Conservation (phyloP, 1,140 invertebrate genomes). For the Araneus ventricosus region DNA sequence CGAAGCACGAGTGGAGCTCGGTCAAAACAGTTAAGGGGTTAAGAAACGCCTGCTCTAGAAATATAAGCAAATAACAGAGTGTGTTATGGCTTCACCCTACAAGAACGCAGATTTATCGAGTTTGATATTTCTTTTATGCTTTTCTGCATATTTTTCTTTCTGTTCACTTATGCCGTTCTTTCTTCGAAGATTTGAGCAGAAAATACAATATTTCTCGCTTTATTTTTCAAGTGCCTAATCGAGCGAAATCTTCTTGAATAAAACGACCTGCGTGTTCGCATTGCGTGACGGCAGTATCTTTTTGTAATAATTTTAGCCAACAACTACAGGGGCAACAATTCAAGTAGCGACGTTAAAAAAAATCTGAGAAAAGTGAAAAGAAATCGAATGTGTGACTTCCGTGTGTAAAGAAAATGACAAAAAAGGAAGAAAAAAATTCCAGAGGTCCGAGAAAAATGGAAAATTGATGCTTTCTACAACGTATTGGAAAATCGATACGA, state of each 20-base stretch:
- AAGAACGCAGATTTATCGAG: too few relatives aligned
- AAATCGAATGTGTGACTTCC: conserved; percentile 24
- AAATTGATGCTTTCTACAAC: neutral
- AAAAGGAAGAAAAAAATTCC: neutral
- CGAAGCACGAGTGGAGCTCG: too few relatives aligned
- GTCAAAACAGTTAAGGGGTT: too few relatives aligned
- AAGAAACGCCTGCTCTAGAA: too few relatives aligned
- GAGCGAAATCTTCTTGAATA: neutral
- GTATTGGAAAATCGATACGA: conserved; percentile 1
- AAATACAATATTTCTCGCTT: neutral
- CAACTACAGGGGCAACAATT: neutral
- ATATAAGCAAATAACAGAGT: too few relatives aligned
- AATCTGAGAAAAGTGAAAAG: conserved; percentile 14
- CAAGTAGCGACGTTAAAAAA: neutral
- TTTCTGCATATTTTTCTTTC: too few relatives aligned
- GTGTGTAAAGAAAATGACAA: neutral
- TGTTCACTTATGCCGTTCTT: too few relatives aligned
- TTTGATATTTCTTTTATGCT: too few relatives aligned
- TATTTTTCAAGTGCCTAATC: neutral
- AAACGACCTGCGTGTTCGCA: neutral
- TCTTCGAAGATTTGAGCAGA: too few relatives aligned
- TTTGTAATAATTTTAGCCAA: neutral
- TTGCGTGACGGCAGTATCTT: neutral
- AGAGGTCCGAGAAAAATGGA: neutral
- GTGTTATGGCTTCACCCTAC: too few relatives aligned